Base-by-base conservation (phyloP, 2,888 invertebrate genomes). In the Cerceris rybyensis region DNA sequence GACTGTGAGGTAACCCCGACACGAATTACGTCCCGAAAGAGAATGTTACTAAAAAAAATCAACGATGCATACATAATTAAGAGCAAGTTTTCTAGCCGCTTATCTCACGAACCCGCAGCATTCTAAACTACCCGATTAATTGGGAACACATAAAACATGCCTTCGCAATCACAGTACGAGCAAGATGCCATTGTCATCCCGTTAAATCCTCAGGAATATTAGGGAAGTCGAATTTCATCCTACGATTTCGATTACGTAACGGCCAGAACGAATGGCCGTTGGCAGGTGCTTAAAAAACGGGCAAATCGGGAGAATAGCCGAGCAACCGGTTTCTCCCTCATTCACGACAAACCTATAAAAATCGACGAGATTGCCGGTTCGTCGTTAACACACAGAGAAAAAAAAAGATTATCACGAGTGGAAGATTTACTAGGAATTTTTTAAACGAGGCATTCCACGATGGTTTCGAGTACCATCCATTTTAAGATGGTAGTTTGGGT, bases 121-220 rank as follows among this genome's bases (percentile, higher is more conserved):
- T 41, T 69, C 68, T 49, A 52, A 46, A 55, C 41, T 70, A 79
- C 49, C 67, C 43, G 57, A 58, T 52, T 49, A 54, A 75, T 49
- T 11, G 46, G 8, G 11, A 63, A 17, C 17, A 58, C 28, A 28
- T 4, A 28, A 28, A 28, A 46, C 9, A 50, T 42, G 11, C 13
- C 52, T 80, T 80, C 63, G 66, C 66, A 81, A 74, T 69, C 80
- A 2, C 11, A 13, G 71, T 74, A 81, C 81, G 80, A 71, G 57
- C 61, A 14, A 11, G 6, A 16, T 9, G 14, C n/a, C 63, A 80
- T 81, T 75, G 71, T 66, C 70, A 46, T 71, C 57, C 75, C 78
- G 78, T 80, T 81, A 81, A 61, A 75, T 71, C 66, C 57, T 13
- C 17, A 2, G 28, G 67, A 75, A 70, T 52, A 72, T 72, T 70